Evolutionary conservation across 1,140 invertebrate species (phyloP).

Genomic region (Cephus cinctus): DNA sequence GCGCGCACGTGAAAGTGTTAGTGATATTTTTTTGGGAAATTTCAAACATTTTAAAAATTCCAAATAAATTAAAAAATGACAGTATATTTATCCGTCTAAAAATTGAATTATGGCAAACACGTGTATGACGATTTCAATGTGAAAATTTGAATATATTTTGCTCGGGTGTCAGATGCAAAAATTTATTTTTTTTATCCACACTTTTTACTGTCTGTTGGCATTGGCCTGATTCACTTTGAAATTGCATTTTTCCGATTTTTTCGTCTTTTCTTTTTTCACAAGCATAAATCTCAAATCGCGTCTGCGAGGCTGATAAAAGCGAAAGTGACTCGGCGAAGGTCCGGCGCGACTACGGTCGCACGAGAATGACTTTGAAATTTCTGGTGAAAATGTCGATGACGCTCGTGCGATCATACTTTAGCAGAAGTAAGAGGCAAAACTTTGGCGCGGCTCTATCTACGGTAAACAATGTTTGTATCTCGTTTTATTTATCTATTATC

Average conservation of each 20-base stretch:
- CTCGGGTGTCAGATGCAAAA: too few species aligned
- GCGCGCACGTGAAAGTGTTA: not conserved
- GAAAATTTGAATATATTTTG: too few species aligned
- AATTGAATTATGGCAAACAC: too few species aligned
- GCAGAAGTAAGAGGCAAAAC: conserved; percentile 39
- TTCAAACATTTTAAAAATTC: not conserved
- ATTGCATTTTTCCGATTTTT: not conserved
- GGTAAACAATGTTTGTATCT: conserved; percentile 31
- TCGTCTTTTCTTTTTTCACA: not conserved
- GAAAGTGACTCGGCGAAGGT: too few species aligned
- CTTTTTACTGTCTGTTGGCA: too few species aligned
- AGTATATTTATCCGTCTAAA: not conserved
- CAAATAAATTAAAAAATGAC: not conserved
- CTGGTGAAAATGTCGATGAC: conserved; percentile 41
- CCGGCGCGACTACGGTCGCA: too few species aligned
- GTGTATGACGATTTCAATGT: too few species aligned
- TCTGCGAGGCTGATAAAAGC: too few species aligned
- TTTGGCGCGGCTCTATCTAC: conserved; percentile 48
- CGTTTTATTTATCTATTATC: too few species aligned
- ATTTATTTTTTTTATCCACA: too few species aligned
- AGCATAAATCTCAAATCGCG: too few species aligned
- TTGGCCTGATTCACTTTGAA: too few species aligned
- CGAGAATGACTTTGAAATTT: conserved; percentile 45
- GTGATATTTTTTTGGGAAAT: not conserved
- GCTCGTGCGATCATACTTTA: conserved; percentile 43